Evolutionary conservation across 2,888 invertebrate genomes (phyloP).

Genomic region (Agyllia agylla): DNA sequence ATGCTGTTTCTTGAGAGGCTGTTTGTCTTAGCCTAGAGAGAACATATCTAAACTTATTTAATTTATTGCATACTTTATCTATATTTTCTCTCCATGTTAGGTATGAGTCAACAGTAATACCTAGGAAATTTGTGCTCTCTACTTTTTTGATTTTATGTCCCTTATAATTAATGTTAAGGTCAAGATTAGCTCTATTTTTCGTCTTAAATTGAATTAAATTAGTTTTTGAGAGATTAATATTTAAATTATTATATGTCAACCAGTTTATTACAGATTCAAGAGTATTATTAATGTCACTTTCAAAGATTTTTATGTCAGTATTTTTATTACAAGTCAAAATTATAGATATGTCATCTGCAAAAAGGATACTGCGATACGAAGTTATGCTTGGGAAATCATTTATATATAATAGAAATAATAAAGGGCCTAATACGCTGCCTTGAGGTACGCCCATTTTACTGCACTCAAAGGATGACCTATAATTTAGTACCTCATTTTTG

Average conservation of each 20-base stretch:
- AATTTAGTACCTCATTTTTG: no score
- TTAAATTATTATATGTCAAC: background rate
- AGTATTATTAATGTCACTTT: background rate
- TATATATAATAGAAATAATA: background rate
- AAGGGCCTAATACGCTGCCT: background rate
- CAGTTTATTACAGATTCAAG: background rate
- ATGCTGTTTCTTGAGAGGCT: no score
- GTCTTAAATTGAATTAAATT: background rate
- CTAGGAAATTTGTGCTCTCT: background rate
- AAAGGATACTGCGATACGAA: background rate
- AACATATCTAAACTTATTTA: no score
- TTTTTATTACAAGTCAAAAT: background rate
- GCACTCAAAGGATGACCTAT: no score
- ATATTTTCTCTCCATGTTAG: background rate
- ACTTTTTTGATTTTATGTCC: background rate
- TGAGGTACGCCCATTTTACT: background rate
- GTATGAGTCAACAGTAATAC: background rate
- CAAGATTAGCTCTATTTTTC: background rate
- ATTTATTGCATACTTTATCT: background rate
- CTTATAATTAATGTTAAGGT: background rate
- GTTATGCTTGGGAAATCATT: background rate
- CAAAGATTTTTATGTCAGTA: background rate
- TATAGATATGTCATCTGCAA: background rate
- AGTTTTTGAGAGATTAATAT: background rate
- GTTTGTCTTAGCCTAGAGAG: no score